phyloP scores from a whole-genome alignment of 1,140 invertebrate genomes.

The Armadillidium nasatum region DNA sequence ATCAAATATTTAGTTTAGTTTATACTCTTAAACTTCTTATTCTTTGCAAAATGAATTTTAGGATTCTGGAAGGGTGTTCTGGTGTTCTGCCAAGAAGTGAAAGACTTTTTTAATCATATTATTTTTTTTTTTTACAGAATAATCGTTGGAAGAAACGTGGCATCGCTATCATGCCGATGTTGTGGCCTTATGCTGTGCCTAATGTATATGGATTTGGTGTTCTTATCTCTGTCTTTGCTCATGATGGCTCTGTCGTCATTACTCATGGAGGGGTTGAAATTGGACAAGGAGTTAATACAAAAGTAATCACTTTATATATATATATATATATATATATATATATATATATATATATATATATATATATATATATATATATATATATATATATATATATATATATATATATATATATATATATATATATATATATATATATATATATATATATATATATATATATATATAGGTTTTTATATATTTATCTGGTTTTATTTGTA shows the following conservation, averaged over 20 bases:
- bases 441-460: no score
- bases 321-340: neutral
- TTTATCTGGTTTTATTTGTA: no score
- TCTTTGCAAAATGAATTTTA: no score
- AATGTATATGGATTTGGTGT: conserved; percentile 46
- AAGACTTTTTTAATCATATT: neutral
- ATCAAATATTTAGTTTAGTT: no score
- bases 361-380: no score
- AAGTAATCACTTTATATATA: conserved; percentile 47
- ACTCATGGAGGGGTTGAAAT: conserved; percentile 64
- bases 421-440: neutral
- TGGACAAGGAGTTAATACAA: conserved; percentile 66
- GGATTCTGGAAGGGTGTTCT: no score
- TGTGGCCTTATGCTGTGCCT: conserved; percentile 46
- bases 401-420: neutral
- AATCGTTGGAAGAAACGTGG: conserved; percentile 58
- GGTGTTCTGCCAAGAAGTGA: neutral
- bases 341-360: no score
- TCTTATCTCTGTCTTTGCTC: conserved; percentile 57
- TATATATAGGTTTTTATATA: no score
- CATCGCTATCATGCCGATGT: conserved; percentile 52
- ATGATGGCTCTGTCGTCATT: conserved; percentile 59
- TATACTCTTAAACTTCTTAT: no score
- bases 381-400: no score
- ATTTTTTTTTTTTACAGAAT: conserved; percentile 29